A percentile compares a stretch with the other conserved stretches of the same genome.
Conservation (phyloP, 2,113 vertebrate species). For the Salvelinus sp. region DNA sequence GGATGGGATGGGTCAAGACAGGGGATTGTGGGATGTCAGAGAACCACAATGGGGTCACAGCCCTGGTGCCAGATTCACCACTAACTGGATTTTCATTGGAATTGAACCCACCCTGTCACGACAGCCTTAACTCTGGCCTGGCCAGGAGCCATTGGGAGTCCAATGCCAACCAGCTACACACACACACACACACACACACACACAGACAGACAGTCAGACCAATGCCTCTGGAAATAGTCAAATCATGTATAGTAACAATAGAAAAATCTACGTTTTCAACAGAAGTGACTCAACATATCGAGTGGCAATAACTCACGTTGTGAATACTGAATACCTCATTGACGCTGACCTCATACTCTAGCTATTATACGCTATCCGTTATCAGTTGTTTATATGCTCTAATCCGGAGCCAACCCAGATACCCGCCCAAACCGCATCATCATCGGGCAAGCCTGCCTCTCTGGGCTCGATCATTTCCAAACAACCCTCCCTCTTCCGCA, state of each 20-base stretch:
- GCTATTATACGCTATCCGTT: background rate
- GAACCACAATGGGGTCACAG: no score
- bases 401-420: background rate
- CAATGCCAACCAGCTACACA: no score
- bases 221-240: background rate
- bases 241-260: background rate
- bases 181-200: background rate
- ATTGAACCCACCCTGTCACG: background rate
- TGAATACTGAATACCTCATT: background rate
- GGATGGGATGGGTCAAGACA: background rate
- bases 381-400: no score
- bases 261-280: background rate
- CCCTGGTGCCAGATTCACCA: background rate
- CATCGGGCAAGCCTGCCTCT: background rate
- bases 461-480: background rate
- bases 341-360: conserved; percentile 3
- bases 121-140: background rate
- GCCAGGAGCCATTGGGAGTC: background rate
- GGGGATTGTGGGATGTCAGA: background rate
- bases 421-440: conserved; percentile 1
- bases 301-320: background rate
- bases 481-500: background rate
- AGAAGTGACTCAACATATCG: no score
- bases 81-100: background rate
- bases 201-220: background rate